Conservation (phyloP, 1,140 invertebrate species). For the Mercenaria mercenaria region DNA sequence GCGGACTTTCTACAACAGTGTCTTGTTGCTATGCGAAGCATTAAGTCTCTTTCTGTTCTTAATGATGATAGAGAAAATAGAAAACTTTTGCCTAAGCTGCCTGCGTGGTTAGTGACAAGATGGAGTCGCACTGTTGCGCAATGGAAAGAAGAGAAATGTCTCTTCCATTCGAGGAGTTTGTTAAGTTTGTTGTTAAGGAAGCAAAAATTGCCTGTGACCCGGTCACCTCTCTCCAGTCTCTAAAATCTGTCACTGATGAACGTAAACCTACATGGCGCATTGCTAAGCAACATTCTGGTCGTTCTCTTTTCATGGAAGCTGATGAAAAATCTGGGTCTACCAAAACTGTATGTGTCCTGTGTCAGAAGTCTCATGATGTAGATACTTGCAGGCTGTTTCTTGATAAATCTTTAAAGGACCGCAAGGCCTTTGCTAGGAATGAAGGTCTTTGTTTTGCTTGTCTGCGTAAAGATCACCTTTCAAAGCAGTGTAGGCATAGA, state of each 20-base stretch:
- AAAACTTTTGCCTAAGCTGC: conserved; percentile 67
- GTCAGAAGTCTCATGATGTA: not conserved
- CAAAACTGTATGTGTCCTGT: not conserved
- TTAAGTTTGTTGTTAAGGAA: conserved; percentile 62
- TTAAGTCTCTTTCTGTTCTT: conserved; percentile 52
- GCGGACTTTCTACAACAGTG: conserved; percentile 70
- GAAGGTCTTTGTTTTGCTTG: conserved; percentile 23
- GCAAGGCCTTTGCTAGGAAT: not conserved
- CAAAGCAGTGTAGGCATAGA: not conserved
- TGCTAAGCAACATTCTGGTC: not conserved
- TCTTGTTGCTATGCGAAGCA: conserved; percentile 53
- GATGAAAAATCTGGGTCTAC: not conserved
- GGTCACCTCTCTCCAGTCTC: conserved; percentile 58
- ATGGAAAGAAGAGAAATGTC: not conserved
- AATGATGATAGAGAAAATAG: conserved; percentile 70
- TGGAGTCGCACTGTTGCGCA: conserved; percentile 57
- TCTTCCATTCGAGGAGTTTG: conserved; percentile 64
- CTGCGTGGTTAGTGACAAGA: conserved; percentile 68
- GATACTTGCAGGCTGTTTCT: not conserved
- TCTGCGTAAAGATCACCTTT: not conserved
- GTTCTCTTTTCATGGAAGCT: too few relatives aligned
- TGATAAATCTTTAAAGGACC: not conserved
- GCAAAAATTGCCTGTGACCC: conserved; percentile 70
- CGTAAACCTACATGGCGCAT: not conserved
- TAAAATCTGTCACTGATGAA: conserved; percentile 30